Conservation (phyloP, 2,888 invertebrate genomes). For the Hymenopus coronatus region DNA sequence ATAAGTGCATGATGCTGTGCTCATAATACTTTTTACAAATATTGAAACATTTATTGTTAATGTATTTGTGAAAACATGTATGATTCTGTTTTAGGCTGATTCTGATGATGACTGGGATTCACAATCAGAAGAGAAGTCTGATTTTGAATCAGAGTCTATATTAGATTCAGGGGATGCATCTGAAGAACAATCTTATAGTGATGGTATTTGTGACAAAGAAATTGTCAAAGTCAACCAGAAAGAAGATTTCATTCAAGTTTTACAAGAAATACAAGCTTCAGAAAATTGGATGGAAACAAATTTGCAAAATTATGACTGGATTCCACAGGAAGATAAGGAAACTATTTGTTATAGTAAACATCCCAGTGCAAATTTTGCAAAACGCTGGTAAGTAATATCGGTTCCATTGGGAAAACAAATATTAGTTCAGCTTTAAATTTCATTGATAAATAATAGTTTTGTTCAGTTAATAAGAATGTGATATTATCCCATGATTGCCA, state of each 20-base stretch:
- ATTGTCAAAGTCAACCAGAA: background rate
- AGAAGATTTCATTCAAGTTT: background rate
- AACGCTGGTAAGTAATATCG: slow-evolving; percentile 43
- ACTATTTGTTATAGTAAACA: slow-evolving; percentile 42
- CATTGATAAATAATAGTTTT: no score
- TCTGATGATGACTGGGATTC: background rate
- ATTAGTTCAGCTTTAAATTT: no score
- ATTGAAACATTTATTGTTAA: no score
- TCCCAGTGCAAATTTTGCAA: slow-evolving; percentile 47
- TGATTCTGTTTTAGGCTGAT: background rate
- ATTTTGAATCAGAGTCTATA: background rate
- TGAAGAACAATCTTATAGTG: background rate
- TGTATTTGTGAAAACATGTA: background rate
- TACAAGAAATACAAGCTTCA: slow-evolving; percentile 9
- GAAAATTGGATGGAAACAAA: slow-evolving; percentile 39
- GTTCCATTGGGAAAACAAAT: no score
- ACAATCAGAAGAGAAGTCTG: background rate
- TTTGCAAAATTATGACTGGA: slow-evolving; percentile 51
- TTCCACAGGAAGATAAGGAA: slow-evolving; percentile 42
- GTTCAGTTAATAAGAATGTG: no score
- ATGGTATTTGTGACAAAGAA: background rate
- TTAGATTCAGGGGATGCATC: background rate
- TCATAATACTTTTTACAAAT: no score
- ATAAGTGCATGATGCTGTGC: no score
- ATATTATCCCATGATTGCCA: no score